These are phyloP conservation scores for Drosophila leonis DNA, from an alignment of 2,888 invertebrate genomes.

Conservation along the genomic window DNA sequence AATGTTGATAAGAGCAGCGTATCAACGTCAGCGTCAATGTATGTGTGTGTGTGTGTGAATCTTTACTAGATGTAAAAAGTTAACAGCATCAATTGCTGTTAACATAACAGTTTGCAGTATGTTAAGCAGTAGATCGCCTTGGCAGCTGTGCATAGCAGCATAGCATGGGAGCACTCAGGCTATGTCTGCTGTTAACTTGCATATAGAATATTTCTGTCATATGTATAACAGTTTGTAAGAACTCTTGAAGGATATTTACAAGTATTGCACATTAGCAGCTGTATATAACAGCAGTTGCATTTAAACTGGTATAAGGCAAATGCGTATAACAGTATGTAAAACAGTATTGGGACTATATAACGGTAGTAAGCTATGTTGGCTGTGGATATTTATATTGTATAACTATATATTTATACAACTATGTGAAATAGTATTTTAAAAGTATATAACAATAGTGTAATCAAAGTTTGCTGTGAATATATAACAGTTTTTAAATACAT, in stretches of 20 bases:
- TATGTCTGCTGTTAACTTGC: neutral
- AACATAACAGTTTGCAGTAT: neutral
- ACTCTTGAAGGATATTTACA: neutral
- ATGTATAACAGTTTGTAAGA: neutral
- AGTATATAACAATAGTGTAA: too few species aligned
- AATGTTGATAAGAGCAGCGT: constrained; percentile 42
- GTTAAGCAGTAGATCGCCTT: neutral
- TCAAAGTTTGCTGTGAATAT: neutral
- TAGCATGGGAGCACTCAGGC: neutral
- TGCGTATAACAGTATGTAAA: too few species aligned
- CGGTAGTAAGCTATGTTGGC: too few species aligned
- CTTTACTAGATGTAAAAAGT: constrained; percentile 29
- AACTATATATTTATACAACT: too few species aligned
- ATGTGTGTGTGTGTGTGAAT: constrained; percentile 16
- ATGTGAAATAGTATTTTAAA: too few species aligned
- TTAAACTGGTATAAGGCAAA: neutral
- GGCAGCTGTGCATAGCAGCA: neutral
- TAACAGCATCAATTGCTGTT: constrained; percentile 14
- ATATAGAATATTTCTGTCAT: neutral
- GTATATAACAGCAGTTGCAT: neutral
- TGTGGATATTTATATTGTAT: too few species aligned
- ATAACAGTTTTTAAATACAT: neutral
- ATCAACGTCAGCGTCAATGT: constrained; percentile 7
- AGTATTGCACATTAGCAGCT: neutral
- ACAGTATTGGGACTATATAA: too few species aligned